Base-by-base conservation (phyloP, 2,113 vertebrate species). In the Pelobates fuscus region DNA sequence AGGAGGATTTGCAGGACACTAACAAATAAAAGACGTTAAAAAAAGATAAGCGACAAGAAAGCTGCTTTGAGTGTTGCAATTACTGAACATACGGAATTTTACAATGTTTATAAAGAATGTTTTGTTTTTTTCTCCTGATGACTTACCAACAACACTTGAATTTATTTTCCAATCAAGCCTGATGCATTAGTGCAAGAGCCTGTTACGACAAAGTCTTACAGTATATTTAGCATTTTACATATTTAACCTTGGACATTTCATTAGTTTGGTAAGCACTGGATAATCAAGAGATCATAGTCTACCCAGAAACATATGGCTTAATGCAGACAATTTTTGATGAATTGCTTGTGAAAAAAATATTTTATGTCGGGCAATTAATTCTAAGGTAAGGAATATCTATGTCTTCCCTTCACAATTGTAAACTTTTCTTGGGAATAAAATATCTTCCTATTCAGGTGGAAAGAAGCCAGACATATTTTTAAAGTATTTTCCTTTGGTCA, bases 331-430 rank as follows among this genome's bases (percentile, higher is more conserved):
- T 70, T 52, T 32, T 20, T 64, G 44, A 64, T 63, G 21, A 30
- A 72, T 63, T 54, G 26, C 14, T 30, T 26, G n/a, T 41, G 20
- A 32, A 58, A 49, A 58, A 52, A 26, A 30, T 63, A 52, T 64
- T 59, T 63, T 63, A 63, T 72, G 70, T 72, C 70, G 63, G 59
- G 59, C 44, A 72, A 72, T 72, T 72, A 72, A 58, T 72, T 72
- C 70, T 72, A 46, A 59, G 70, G 70, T 43, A 54, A 25, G 14
- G 23, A 52, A 37, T 63, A 72, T 52, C 54, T 49, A 72, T 72
- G 59, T 25, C 70, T 72, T n/a, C 25, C 25, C 61, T 58, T 57
- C 61, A 52, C 43, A 72, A 59, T 59, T 72, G 70, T 72, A 63
- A 72, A 72, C 44, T 52, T 72, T 72, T 29, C 44, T 63, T 20